Base-by-base conservation (phyloP, 2,113 vertebrate species). In the Penelope pileata region DNA sequence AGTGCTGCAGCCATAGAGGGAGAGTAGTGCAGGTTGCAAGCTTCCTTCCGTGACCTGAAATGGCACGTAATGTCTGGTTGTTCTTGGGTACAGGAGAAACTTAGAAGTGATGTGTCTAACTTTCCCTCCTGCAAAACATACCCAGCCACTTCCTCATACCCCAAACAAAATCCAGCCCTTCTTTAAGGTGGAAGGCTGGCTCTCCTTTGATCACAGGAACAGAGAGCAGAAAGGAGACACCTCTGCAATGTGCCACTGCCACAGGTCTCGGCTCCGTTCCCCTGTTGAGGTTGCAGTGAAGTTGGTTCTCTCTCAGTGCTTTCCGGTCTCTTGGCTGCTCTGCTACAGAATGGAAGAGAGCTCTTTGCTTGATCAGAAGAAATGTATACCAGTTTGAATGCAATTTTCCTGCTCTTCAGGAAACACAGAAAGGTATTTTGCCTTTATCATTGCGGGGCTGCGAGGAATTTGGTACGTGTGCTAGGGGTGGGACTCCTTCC, bases 371-470 rank as follows among this genome's bases (percentile, higher is more conserved):
- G 76, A 66, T 34, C 56, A 88, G 95, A 91, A 91, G 93, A 94
- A 70, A 95, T 97, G 90, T 93, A 91, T 90, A 3, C 83, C 43
- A 75, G 58, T 64, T 82, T 97, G 96, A 96, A 92, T 95, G 93
- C 83, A 1, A 94, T 97, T 94, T 95, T 95, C 88, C 91, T 96
- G 90, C 92, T 95, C 93, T 97, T 96, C 95, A 95, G 86, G 93
- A 96, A 96, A 73, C 86, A 93, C 91, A 96, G 62, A 94, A 94
- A 97, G 96, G 96, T 96, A 96, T 93, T 96, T 88, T 88, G 76
- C 78, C 76, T 94, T 96, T 84, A 80, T 75, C 51, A 27, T 19
- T 74, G 80, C 50, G 88, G 72, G 29, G 62, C 22, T 1, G 3
- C 50, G 80, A 92, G 40, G 73, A 86, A 81, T 83, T 47, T 36